Base-by-base conservation (phyloP, 2,888 invertebrate genomes). In the Crematogaster levior region DNA sequence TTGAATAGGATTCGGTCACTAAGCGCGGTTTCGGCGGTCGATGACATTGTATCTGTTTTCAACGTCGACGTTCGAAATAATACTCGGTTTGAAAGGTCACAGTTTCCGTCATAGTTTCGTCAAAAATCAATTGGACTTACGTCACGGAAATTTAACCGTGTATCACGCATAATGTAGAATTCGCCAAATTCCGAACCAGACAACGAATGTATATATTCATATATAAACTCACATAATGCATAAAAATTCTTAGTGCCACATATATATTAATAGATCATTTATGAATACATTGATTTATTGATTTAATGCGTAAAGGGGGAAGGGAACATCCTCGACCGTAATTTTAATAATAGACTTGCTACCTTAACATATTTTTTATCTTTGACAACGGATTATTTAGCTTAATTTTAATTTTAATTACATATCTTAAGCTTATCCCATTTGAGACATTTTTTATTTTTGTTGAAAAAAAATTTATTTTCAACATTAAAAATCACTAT, bases 11-110 rank as follows among this genome's bases (percentile, higher is more conserved):
- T 21, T 58, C 43, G 27, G 43, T 15, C 37, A 10, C 48, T 58
- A 48, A 66, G 73, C 66, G 65, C 21, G 81, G 73, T 85, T 88
- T 88, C 82, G 82, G 51, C 81, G 88, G 70, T 84, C 84, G 82
- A 77, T 73, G 83, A 85, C 85, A 77, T 73, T 74, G 70, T 48
- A 70, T 58, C 56, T 12, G 51, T 68, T 43, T 30, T 24, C 66
- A 43, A 66, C 24, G n/a, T n/a, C n/a, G 12, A 40, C 18, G 30
- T 18, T 27, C 81, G 21, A 12, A 63, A 53, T 68, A 56, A 34
- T 40, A 63, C 46, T 68, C 40, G 58, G 43, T 18, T 46, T 46
- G 34, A 37, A 65, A 46, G 18, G 18, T 34, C 12, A 34, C 37
- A 37, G 48, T 21, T 51, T 65, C 5, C 9, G 21, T 9, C n/a